These are phyloP conservation scores for Scotopteryx bipunctaria DNA, from an alignment of 2,888 invertebrate genomes.

Conservation along the genomic window DNA sequence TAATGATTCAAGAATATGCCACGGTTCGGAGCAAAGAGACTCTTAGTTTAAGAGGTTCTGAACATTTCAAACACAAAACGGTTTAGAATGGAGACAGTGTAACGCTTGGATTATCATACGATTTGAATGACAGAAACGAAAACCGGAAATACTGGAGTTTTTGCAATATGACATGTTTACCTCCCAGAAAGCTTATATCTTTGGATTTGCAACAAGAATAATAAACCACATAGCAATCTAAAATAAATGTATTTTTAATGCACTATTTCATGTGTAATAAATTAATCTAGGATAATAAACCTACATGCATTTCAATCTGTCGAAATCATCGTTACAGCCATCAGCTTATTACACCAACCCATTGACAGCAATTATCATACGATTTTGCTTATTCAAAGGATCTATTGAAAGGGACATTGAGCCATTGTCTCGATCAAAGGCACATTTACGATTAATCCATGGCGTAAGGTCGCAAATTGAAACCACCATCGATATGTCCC, in stretches of 20 bases:
- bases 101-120: conserved; percentile 25
- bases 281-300: no score
- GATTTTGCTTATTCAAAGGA: conserved; percentile 22
- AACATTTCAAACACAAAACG: conserved; percentile 15
- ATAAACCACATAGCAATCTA: no score
- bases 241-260: no score
- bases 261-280: no score
- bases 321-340: conserved; percentile 6
- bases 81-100: conserved; percentile 15
- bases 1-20: conserved; percentile 25
- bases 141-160: conserved; percentile 1
- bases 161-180: neutral
- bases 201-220: no score
- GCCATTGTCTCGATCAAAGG: conserved; percentile 30
- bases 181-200: neutral
- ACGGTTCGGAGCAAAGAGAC: conserved; percentile 17
- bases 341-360: conserved; percentile 4
- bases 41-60: conserved; percentile 15
- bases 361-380: conserved; percentile 17
- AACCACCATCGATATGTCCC: conserved; percentile 60
- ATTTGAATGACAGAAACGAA: conserved; percentile 25
- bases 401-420: conserved; percentile 22
- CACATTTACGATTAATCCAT: conserved; percentile 56
- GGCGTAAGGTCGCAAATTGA: conserved; percentile 60
- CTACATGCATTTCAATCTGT: conserved; percentile 1